phyloP scores from a whole-genome alignment of 2,113 vertebrate species.

The Pygoscelis adeliae region DNA sequence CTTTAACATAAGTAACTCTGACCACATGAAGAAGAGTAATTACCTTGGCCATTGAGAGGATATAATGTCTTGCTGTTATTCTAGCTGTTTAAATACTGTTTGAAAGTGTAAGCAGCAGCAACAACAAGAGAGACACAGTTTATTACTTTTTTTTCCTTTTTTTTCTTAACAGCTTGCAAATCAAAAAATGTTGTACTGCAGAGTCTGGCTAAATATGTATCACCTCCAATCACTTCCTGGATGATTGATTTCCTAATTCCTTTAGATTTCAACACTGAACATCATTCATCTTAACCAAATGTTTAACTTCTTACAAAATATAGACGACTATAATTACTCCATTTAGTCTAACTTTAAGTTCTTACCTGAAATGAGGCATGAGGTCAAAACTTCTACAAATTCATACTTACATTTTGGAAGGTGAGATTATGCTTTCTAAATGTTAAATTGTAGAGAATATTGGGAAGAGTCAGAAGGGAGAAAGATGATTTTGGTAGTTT shows the following conservation, averaged over 20 bases:
- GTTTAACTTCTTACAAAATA: conserved; percentile 10
- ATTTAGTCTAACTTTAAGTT: background rate
- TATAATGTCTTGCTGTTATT: background rate
- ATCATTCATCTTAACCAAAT: background rate
- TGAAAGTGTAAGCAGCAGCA: background rate
- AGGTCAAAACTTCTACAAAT: background rate
- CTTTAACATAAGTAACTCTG: background rate
- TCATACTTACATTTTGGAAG: background rate
- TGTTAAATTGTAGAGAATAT: background rate
- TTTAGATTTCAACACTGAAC: background rate
- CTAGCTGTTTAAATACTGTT: background rate
- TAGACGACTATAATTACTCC: background rate
- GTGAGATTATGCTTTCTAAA: background rate
- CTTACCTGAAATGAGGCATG: background rate
- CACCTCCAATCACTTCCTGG: background rate
- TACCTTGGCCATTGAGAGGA: background rate
- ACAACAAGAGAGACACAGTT: background rate
- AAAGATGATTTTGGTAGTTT: background rate
- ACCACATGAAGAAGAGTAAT: background rate
- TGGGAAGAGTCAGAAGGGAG: background rate
- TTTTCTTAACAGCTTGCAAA: background rate
- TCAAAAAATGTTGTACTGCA: background rate
- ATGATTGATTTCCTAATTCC: background rate
- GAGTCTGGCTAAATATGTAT: background rate
- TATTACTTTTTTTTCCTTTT: background rate